These are phyloP conservation scores for Sitta europaea DNA, from an alignment of 2,113 vertebrate species.

Conservation along the genomic window DNA sequence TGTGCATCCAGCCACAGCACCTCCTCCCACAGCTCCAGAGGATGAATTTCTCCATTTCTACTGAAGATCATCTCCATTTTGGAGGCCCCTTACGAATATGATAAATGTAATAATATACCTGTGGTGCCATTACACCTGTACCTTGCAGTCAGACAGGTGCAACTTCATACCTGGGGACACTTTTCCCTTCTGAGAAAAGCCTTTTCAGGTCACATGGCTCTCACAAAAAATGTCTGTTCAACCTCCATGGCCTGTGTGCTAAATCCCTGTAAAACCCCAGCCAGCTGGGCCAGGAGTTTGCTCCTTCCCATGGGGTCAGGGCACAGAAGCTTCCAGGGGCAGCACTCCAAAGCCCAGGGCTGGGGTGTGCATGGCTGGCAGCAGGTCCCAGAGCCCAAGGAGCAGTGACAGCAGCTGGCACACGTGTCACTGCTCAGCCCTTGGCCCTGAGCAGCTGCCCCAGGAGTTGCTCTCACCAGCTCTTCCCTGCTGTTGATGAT, in stretches of 20 bases:
- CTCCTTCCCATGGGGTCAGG: neutral
- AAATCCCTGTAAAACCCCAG: neutral
- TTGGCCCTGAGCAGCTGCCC: neutral
- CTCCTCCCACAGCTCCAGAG: neutral
- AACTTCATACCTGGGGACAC: neutral
- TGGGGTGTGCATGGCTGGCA: neutral
- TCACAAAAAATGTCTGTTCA: neutral
- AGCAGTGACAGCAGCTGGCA: neutral
- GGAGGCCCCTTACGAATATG: neutral
- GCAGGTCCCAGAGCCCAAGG: neutral
- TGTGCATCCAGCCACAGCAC: neutral
- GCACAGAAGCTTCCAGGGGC: neutral
- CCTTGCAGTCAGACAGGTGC: neutral
- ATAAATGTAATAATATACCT: neutral
- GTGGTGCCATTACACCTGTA: neutral
- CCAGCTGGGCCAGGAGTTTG: neutral
- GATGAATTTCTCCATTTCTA: neutral
- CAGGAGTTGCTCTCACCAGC: neutral
- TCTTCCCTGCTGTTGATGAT: neutral
- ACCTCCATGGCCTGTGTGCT: neutral
- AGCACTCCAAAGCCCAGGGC: neutral
- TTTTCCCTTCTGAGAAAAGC: neutral
- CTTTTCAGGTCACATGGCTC: neutral
- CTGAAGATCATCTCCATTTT: neutral
- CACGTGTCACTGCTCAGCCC: neutral